Percentiles rank a stretch among this genome's conserved stretches.
phyloP scores from a whole-genome alignment of 1,140 invertebrate species.

The Phthorimaea operculella region DNA sequence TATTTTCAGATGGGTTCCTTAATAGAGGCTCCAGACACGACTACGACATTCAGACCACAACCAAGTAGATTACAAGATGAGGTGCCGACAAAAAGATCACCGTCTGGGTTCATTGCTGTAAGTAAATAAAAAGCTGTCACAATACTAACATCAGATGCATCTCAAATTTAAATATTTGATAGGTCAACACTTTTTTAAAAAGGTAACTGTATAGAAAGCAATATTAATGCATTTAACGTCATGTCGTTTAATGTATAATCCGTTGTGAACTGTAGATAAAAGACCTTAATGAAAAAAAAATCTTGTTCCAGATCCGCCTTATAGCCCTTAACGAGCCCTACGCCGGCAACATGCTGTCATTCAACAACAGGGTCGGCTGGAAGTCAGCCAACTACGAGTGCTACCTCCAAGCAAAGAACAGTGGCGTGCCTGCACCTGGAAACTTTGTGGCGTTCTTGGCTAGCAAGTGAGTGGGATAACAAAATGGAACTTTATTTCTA shows the following conservation, averaged over 20 bases:
- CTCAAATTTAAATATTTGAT: too few species aligned
- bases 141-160: too few species aligned
- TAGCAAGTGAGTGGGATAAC: conserved; percentile 72
- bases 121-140: too few species aligned
- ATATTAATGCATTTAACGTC: too few species aligned
- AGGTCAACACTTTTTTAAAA: too few species aligned
- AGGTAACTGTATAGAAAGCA: too few species aligned
- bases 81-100: too few species aligned
- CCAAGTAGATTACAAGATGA: background rate
- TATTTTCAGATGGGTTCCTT: conserved; percentile 11
- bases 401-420: conserved; percentile 84
- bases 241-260: too few species aligned
- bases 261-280: too few species aligned
- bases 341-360: conserved; percentile 83
- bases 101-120: too few species aligned
- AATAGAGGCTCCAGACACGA: conserved; percentile 5
- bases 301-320: conserved; percentile 82
- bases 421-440: conserved; percentile 78
- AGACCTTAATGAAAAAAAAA: too few species aligned
- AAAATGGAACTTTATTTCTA: too few species aligned
- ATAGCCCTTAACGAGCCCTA: conserved; percentile 92
- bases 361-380: conserved; percentile 69
- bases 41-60: background rate
- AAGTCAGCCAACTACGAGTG: conserved; percentile 91
- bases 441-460: conserved; percentile 93